Evolutionary conservation across 2,888 invertebrate genomes (phyloP).

Genomic region (Watsonalla binaria): DNA sequence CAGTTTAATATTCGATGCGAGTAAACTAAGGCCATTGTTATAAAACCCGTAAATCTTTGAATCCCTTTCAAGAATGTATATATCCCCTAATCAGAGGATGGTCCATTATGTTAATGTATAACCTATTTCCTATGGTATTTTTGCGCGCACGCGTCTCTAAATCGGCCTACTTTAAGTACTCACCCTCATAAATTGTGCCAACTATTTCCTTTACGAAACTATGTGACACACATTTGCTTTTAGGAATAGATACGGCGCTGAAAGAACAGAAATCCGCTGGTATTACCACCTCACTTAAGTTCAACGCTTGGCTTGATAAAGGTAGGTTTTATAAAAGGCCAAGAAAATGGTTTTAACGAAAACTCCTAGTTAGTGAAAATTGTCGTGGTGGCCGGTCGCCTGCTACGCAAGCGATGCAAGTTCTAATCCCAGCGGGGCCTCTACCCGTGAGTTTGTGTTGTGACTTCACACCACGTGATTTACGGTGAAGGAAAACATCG

Average conservation of each 20-base stretch:
- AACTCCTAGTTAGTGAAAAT: too few relatives aligned
- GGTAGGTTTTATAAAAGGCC: conserved; percentile 14
- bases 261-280: conserved; percentile 42
- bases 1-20: too few relatives aligned
- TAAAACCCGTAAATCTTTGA: not conserved
- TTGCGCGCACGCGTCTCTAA: conserved; percentile 12
- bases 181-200: conserved; percentile 34
- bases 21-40: too few relatives aligned
- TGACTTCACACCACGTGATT: too few relatives aligned
- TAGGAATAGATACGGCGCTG: conserved; percentile 40
- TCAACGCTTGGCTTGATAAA: conserved; percentile 13
- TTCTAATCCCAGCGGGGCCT: too few relatives aligned
- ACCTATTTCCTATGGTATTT: conserved; percentile 12
- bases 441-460: too few relatives aligned
- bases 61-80: not conserved
- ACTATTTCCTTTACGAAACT: conserved; percentile 26
- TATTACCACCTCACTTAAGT: conserved; percentile 29
- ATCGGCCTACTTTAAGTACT: conserved; percentile 28
- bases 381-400: too few relatives aligned
- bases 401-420: too few relatives aligned
- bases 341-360: too few relatives aligned
- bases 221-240: conserved; percentile 37
- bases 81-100: conserved; percentile 4
- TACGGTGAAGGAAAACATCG: too few relatives aligned
- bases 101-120: conserved; percentile 11